Conservation (phyloP, 1,140 invertebrate genomes). For the Panulirus ornatus region DNA sequence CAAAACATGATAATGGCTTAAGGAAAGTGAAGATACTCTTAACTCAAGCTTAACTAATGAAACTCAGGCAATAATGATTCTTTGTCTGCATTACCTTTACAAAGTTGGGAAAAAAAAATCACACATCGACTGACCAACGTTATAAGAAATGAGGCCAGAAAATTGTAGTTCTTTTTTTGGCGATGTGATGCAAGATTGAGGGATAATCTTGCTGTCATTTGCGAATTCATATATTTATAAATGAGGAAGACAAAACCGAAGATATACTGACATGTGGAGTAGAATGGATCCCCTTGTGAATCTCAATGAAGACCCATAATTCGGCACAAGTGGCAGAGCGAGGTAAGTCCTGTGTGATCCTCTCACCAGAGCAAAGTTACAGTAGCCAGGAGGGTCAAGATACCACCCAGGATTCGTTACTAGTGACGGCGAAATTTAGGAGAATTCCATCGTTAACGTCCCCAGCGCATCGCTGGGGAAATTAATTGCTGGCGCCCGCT, state of each 20-base stretch:
- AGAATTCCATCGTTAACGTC: background rate
- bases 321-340: background rate
- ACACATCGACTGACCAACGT: too few relatives aligned
- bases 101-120: background rate
- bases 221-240: background rate
- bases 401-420: background rate
- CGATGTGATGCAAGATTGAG: background rate
- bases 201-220: background rate
- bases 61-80: background rate
- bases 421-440: background rate
- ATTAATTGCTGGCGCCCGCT: background rate
- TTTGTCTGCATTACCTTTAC: background rate
- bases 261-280: background rate
- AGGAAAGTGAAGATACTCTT: too few relatives aligned
- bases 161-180: background rate
- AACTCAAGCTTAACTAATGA: too few relatives aligned
- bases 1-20: background rate
- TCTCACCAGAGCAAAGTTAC: background rate
- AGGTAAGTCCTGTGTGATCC: background rate
- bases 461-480: background rate
- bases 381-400: background rate
- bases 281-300: background rate
- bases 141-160: too few relatives aligned
- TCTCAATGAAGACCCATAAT: background rate
- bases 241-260: background rate